Base-by-base conservation (phyloP, 1,140 invertebrate genomes). In the Microplitis mediator region DNA sequence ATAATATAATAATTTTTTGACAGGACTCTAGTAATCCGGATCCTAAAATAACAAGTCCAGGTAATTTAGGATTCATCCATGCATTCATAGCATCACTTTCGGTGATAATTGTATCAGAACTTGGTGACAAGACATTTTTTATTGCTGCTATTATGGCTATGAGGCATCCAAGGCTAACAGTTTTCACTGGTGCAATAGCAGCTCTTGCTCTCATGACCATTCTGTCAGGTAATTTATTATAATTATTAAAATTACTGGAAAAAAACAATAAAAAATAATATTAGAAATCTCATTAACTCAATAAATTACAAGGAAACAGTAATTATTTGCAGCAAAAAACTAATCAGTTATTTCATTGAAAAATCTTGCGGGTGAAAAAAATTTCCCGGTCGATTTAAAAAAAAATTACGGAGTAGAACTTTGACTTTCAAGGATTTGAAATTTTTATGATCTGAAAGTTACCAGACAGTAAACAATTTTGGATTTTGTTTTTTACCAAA, bases 111-210 rank as follows among this genome's bases (percentile, higher is more conserved):
- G 97, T 99, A 8, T 99, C 97, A 4, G 98, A 99, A 89, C 88
- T 99, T 36, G 98, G 97, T 0, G 98, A 99, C 88, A 99, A 99
- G 88, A 99, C 98, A n/a, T 99, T 99, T 88, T 99, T 99, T 87
- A 99, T 99, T 79, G 97, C 98, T 52, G 97, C 98, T 77, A 99
- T 99, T 74, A 98, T 99, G 97, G 97, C 98, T 3, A 99, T 99
- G 97, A 92, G 95, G 82, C 96, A 99, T 90, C 93, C 98, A 3
- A 88, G 98, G 75, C 80, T 97, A 9, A 94, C 95, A 66, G 97
- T 99, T 3, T 98, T 99, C 88, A 83, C 90, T 72, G 98, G 98
- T 71, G 97, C 98, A 0, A 96, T 99, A 76, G 89, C 91, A 45
- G 98, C 98, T 6, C 88, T 99, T 51, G 93, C 92, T 39, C 87